Conservation (phyloP, 1,140 invertebrate genomes). For the Ruditapes philippinarum region DNA sequence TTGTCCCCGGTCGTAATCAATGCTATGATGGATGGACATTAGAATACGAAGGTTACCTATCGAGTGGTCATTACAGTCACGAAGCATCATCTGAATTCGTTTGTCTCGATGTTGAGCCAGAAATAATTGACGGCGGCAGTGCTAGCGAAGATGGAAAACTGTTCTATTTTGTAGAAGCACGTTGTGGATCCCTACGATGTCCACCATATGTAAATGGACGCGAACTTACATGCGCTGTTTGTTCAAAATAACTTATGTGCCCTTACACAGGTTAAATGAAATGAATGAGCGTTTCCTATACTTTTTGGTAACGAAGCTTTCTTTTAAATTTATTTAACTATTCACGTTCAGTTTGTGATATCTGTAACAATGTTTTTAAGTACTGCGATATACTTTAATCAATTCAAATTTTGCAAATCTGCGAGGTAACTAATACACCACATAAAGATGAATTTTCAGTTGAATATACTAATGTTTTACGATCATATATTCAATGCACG, state of each 20-base stretch:
- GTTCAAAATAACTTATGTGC: conserved; percentile 47
- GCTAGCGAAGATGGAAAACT: conserved; percentile 58
- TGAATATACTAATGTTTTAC: too few relatives aligned
- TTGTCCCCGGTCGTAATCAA: neutral
- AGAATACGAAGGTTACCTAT: conserved; percentile 74
- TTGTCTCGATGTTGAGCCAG: conserved; percentile 70
- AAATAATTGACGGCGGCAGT: conserved; percentile 17
- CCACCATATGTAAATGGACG: conserved; percentile 66
- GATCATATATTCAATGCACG: too few relatives aligned
- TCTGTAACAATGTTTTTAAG: too few relatives aligned
- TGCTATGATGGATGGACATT: conserved; percentile 12
- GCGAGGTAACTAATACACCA: too few relatives aligned
- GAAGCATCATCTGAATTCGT: conserved; percentile 54
- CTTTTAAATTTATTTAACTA: too few relatives aligned
- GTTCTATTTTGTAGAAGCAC: conserved; percentile 67
- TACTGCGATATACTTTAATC: too few relatives aligned
- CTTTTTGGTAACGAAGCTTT: too few relatives aligned
- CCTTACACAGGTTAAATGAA: too few relatives aligned
- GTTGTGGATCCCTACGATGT: conserved; percentile 71
- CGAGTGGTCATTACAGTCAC: conserved; percentile 5
- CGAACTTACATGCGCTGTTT: conserved; percentile 75
- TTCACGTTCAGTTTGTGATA: too few relatives aligned
- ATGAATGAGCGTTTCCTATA: too few relatives aligned
- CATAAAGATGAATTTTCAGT: too few relatives aligned
- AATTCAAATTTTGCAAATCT: too few relatives aligned